These are phyloP conservation scores for Timema podura DNA, from an alignment of 2,888 invertebrate species.

Conservation along the genomic window DNA sequence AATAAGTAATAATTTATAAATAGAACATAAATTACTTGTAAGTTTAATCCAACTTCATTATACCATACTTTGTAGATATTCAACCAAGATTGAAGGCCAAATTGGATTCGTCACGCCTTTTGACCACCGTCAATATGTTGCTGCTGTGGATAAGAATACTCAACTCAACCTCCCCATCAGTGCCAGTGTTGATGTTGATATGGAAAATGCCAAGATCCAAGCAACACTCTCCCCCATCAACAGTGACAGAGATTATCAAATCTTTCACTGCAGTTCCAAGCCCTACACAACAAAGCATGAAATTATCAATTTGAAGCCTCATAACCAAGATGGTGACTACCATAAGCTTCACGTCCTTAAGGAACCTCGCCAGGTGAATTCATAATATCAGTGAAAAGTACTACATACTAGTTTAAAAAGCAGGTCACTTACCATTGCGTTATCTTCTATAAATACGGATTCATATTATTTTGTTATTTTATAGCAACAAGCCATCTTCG, in stretches of 20 bases:
- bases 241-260: conserved; percentile 49
- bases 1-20: conserved; percentile 55
- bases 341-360: not conserved
- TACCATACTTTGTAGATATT: conserved; percentile 37
- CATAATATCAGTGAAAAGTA: no score
- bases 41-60: not conserved
- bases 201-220: conserved; percentile 47
- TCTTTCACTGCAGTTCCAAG: conserved; percentile 57
- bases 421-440: no score
- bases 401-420: no score
- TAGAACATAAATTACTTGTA: conserved; percentile 30
- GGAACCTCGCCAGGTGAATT: no score
- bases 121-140: conserved; percentile 53
- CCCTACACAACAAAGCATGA: conserved; percentile 62
- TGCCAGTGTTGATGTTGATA: conserved; percentile 47
- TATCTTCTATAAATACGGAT: not conserved
- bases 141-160: conserved; percentile 58
- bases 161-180: conserved; percentile 57
- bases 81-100: conserved; percentile 55
- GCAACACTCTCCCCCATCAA: conserved; percentile 50
- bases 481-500: not conserved
- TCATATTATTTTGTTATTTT: not conserved
- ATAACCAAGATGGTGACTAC: conserved; percentile 44
- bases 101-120: conserved; percentile 63
- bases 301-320: conserved; percentile 52